phyloP scores from a whole-genome alignment of 2,113 vertebrate genomes.

The Gavialis gangeticus region DNA sequence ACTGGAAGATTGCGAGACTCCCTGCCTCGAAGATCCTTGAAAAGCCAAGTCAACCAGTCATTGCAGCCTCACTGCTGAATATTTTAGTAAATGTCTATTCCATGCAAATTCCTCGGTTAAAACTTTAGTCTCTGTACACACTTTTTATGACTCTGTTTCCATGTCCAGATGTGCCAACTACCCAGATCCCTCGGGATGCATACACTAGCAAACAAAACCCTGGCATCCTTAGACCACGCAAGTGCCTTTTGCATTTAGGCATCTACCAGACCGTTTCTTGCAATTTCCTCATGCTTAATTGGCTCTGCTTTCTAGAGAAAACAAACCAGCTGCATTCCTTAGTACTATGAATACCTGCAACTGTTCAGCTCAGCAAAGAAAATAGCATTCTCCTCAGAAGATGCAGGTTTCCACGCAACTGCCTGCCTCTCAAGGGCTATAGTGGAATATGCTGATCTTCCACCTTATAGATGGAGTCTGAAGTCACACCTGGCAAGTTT shows the following conservation, averaged over 20 bases:
- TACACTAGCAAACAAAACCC: not conserved
- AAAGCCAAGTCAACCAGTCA: not conserved
- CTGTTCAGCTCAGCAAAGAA: not conserved
- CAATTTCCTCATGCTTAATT: not conserved
- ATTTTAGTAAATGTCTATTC: not conserved
- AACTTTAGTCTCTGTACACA: not conserved
- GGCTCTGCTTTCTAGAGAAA: not conserved
- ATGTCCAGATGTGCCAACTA: not conserved
- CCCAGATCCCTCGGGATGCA: not conserved
- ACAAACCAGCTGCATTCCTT: not conserved
- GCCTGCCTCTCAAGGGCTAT: not conserved
- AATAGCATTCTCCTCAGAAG: not conserved
- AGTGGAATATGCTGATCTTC: not conserved
- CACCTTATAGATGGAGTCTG: not conserved
- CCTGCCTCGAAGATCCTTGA: fast-evolving
- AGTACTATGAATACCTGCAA: not conserved
- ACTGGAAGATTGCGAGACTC: not conserved
- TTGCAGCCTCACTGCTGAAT: fast-evolving
- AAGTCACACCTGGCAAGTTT: not conserved
- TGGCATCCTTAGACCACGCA: not conserved
- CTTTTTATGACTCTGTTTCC: not conserved
- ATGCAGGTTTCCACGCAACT: not conserved
- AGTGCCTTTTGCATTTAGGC: not conserved
- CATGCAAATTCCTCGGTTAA: fast-evolving
- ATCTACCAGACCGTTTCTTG: not conserved